Evolutionary conservation across 1,140 invertebrate species (phyloP).

Genomic region (Caenorhabditis inopinata): DNA sequence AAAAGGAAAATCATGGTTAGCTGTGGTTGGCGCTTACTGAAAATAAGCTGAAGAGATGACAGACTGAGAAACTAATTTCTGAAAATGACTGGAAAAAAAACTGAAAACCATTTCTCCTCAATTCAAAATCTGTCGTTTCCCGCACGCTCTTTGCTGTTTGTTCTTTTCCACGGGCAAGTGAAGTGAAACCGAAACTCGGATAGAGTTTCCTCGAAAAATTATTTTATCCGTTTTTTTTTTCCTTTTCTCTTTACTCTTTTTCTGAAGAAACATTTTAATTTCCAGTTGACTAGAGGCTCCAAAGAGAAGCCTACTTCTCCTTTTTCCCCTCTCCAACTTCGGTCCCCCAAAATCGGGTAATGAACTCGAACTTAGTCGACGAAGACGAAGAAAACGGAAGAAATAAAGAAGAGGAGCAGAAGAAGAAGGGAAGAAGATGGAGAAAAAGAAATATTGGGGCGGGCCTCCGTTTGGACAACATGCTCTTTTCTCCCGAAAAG

Average conservation of each 20-base stretch:
- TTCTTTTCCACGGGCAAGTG: neutral
- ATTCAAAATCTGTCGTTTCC: too few species aligned
- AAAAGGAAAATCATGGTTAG: too few species aligned
- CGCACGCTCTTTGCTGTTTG: neutral
- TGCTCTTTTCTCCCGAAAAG: constrained; percentile 29
- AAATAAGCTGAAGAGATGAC: too few species aligned
- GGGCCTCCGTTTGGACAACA: neutral
- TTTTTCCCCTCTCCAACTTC: neutral
- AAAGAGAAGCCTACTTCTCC: neutral
- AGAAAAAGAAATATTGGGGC: constrained; percentile 20
- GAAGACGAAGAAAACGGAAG: constrained; percentile 24
- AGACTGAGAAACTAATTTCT: too few species aligned
- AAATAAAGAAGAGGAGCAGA: neutral
- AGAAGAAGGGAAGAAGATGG: neutral
- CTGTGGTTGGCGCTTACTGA: too few species aligned
- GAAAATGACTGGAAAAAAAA: too few species aligned
- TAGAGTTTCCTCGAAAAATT: neutral
- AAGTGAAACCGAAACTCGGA: neutral
- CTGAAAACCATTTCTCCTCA: too few species aligned
- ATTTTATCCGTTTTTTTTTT: too few species aligned
- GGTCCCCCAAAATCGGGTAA: constrained; percentile 6
- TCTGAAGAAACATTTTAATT: neutral
- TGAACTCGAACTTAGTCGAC: neutral
- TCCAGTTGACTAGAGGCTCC: too few species aligned
- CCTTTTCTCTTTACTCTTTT: neutral